A percentile compares a stretch with the other conserved stretches of the same genome.
These are phyloP conservation scores for Automeris io DNA, from an alignment of 2,888 invertebrate species.

Conservation along the genomic window DNA sequence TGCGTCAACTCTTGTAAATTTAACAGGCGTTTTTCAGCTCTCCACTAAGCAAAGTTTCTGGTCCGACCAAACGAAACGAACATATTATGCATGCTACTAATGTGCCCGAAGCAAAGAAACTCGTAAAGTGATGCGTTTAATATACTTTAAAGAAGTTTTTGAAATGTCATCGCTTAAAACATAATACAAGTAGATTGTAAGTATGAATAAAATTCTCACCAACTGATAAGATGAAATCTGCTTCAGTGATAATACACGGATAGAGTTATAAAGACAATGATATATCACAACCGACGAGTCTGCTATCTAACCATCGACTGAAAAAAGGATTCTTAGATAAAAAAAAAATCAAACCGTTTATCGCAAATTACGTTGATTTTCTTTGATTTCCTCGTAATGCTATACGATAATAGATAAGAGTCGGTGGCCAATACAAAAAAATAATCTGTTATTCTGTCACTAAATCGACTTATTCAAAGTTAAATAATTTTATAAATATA, in stretches of 20 bases:
- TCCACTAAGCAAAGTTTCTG: no score
- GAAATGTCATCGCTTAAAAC: no score
- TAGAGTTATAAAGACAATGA: slow-evolving; percentile 13
- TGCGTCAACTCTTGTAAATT: no score
- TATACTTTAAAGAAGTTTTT: no score
- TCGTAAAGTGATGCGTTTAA: no score
- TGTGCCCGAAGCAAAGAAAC: no score
- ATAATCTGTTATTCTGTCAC: slow-evolving; percentile 28
- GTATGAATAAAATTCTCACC: slow-evolving; percentile 24
- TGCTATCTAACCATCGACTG: slow-evolving; percentile 69
- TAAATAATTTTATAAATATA: slow-evolving; percentile 17
- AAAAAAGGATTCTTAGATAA: slow-evolving; percentile 65
- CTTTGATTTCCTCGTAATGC: slow-evolving; percentile 54
- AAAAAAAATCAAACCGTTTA: slow-evolving; percentile 58
- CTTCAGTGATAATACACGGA: slow-evolving; percentile 16
- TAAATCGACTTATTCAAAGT: slow-evolving; percentile 25
- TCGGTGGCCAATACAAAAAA: slow-evolving; percentile 30
- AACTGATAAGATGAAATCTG: slow-evolving; percentile 36
- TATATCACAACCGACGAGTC: slow-evolving; percentile 52
- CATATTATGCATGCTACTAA: no score
- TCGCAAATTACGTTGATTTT: slow-evolving; percentile 64
- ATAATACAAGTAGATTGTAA: no score
- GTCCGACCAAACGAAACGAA: no score
- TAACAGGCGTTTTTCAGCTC: no score
- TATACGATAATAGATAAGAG: slow-evolving; percentile 47